Evolutionary conservation across 2,797 vertebrate species (phyloP).

Genomic region (Lithobates pipiens): DNA sequence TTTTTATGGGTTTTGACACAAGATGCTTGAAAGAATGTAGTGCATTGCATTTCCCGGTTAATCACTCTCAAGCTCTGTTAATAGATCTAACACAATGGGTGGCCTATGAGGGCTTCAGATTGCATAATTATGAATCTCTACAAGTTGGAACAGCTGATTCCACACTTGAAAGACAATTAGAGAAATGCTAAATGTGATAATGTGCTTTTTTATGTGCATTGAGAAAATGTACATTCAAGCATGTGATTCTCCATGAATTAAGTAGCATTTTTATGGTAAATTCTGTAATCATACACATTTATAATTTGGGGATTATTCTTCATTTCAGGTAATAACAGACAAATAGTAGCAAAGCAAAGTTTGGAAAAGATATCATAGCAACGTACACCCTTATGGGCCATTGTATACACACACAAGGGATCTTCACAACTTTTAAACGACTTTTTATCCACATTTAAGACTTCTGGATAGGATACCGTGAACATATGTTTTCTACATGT

Average conservation of each 20-base stretch:
- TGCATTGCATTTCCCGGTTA: no score
- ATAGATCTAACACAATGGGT: background rate
- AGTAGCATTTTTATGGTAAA: background rate
- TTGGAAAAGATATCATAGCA: background rate
- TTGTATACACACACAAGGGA: background rate
- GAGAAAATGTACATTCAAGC: no score
- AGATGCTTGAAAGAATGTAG: no score
- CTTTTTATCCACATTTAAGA: background rate
- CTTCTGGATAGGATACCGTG: background rate
- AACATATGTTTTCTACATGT: conserved; percentile 7
- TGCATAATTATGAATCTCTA: background rate
- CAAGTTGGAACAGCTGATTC: background rate
- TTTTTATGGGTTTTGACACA: no score
- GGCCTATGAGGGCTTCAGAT: background rate
- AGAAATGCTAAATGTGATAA: background rate
- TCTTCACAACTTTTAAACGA: no score
- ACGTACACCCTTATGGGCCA: background rate
- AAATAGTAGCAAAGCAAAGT: background rate
- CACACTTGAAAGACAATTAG: background rate
- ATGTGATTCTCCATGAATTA: background rate
- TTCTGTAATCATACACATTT: background rate
- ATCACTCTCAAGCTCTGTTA: no score
- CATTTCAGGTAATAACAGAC: background rate
- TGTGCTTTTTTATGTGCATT: background rate
- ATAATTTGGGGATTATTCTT: background rate